Conservation (phyloP, 1,140 invertebrate genomes). For the Caerostris extrusa region DNA sequence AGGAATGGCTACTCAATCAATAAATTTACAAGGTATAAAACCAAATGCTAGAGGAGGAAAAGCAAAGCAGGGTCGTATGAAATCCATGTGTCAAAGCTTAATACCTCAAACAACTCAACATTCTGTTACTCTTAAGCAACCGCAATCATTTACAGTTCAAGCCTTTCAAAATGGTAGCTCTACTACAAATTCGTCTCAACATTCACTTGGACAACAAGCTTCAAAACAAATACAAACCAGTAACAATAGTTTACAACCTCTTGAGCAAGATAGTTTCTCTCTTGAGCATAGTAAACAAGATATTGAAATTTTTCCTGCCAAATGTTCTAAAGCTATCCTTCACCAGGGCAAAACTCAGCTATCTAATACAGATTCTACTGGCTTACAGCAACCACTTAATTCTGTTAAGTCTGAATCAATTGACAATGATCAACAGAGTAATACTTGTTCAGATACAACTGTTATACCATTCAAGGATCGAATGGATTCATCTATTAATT, state of each 20-base stretch:
- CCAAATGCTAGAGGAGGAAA: slow-evolving; percentile 40
- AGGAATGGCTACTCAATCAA: neutral
- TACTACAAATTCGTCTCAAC: slow-evolving; percentile 6
- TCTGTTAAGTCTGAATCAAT: slow-evolving; percentile 31
- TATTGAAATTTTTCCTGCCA: slow-evolving; percentile 48
- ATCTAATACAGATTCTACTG: slow-evolving; percentile 10
- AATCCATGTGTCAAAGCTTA: slow-evolving; percentile 53
- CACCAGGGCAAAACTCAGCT: slow-evolving; percentile 45
- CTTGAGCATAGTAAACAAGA: slow-evolving; percentile 62
- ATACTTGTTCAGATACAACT: slow-evolving; percentile 42
- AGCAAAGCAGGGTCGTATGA: slow-evolving; percentile 55
- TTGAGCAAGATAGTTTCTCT: slow-evolving; percentile 55
- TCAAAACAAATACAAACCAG: slow-evolving; percentile 29
- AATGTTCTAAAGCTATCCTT: slow-evolving; percentile 62
- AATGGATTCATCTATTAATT: slow-evolving; percentile 80
- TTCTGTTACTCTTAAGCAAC: slow-evolving; percentile 46
- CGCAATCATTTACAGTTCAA: slow-evolving; percentile 70
- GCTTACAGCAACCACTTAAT: neutral
- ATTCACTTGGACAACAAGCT: neutral
- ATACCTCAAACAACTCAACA: slow-evolving; percentile 53
- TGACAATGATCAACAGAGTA: slow-evolving; percentile 55
- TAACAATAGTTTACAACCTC: slow-evolving; percentile 51
- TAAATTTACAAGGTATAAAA: slow-evolving; percentile 37
- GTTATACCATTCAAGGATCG: slow-evolving; percentile 51
- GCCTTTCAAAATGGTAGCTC: slow-evolving; percentile 58